Percentiles rank a stretch among this genome's conserved stretches.
phyloP scores from a whole-genome alignment of 2,888 invertebrate genomes.

The Cabera pusaria region DNA sequence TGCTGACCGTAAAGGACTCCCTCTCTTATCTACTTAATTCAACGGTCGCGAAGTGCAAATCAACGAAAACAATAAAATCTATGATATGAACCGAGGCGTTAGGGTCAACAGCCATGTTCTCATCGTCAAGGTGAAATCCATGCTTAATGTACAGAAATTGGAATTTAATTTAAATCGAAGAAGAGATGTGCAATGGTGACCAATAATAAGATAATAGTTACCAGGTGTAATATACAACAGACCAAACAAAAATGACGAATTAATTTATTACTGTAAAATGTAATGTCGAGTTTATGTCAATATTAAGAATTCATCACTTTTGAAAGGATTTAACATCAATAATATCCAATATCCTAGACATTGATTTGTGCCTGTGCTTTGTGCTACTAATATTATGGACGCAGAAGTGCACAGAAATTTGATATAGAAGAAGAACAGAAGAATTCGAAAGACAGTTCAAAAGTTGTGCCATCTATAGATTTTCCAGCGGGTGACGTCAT shows the following conservation, averaged over 20 bases:
- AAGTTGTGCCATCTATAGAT: slow-evolving; percentile 63
- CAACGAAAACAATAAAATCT: slow-evolving; percentile 58
- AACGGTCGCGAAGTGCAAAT: slow-evolving; percentile 63
- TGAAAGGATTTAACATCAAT: slow-evolving; percentile 39
- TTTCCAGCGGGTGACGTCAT: slow-evolving; percentile 50
- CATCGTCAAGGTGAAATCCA: slow-evolving; percentile 65
- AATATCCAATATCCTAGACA: slow-evolving; percentile 46
- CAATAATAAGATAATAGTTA: slow-evolving; percentile 34
- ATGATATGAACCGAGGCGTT: slow-evolving; percentile 71
- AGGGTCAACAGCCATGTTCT: slow-evolving; percentile 70
- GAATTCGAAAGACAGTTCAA: slow-evolving; percentile 36
- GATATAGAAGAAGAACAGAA: slow-evolving; percentile 51
- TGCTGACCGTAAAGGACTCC: slow-evolving; percentile 64
- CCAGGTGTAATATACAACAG: slow-evolving; percentile 39
- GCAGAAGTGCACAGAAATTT: slow-evolving; percentile 63
- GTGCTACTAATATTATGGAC: slow-evolving; percentile 52
- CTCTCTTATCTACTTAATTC: slow-evolving; percentile 50
- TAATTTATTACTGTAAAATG: too few species aligned
- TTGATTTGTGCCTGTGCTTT: slow-evolving; percentile 65
- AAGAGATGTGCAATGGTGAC: slow-evolving; percentile 53
- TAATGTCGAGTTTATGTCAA: too few species aligned
- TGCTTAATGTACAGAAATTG: slow-evolving; percentile 77
- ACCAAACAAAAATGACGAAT: slow-evolving; percentile 56
- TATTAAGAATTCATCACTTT: slow-evolving; percentile 52
- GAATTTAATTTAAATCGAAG: slow-evolving; percentile 58